Conservation (phyloP, 2,797 vertebrate genomes). For the Psittacula echo region DNA sequence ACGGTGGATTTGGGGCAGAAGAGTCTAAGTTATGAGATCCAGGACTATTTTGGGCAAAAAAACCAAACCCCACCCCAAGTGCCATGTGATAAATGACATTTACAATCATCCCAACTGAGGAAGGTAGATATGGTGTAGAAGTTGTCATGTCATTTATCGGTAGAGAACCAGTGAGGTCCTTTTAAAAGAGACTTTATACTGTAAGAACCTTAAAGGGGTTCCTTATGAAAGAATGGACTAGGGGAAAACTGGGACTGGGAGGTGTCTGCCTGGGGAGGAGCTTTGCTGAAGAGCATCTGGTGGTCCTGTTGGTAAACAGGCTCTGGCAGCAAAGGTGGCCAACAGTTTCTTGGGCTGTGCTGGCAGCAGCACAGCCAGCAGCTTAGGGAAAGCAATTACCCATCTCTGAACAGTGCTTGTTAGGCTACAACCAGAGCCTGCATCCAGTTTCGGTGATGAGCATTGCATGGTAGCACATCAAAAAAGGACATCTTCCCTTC, state of each 20-base stretch:
- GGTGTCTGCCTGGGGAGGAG: not conserved
- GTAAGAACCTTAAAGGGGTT: not conserved
- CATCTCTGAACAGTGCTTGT: not conserved
- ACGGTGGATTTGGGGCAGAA: not conserved
- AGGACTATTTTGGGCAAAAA: not conserved
- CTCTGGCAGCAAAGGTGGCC: not conserved
- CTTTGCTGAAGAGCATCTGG: not conserved
- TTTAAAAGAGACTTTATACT: not conserved
- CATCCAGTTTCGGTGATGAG: not conserved
- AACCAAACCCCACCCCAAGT: not conserved
- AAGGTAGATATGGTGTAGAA: not conserved
- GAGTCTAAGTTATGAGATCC: not conserved
- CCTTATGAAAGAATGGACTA: not conserved
- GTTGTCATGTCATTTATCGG: not conserved
- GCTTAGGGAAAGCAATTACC: not conserved
- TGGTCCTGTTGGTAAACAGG: not conserved
- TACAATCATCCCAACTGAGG: not conserved
- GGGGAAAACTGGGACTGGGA: not conserved
- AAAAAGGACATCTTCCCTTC: not conserved
- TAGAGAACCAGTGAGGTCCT: not conserved
- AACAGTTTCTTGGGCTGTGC: not conserved
- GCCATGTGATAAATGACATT: not conserved
- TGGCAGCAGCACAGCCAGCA: not conserved
- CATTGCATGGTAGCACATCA: not conserved
- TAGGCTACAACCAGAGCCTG: not conserved